Evolutionary conservation across 2,888 invertebrate species (phyloP).

Genomic region (Eueremaeus valkanovi): DNA sequence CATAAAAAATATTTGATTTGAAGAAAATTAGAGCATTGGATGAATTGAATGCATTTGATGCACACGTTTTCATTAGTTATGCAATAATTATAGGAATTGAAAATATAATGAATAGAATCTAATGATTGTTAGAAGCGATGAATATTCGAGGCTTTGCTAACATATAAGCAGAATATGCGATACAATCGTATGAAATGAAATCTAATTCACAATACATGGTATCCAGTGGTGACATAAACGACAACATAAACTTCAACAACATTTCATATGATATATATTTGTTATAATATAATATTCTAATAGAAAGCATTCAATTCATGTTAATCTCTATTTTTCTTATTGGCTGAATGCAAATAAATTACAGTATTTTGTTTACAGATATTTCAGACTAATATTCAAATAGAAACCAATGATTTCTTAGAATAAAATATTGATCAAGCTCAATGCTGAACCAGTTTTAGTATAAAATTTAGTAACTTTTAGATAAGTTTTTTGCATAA

Average conservation of each 20-base stretch:
- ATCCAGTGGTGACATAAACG: slow-evolving; percentile 29
- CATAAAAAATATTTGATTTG: no score
- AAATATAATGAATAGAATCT: no score
- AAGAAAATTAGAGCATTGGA: no score
- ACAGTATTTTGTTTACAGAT: background rate
- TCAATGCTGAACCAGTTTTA: background rate
- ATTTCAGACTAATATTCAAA: background rate
- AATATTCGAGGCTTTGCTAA: background rate
- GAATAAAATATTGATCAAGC: no score
- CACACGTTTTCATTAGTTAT: no score
- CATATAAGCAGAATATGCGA: background rate
- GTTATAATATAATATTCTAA: background rate
- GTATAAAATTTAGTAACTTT: no score
- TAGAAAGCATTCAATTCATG: background rate
- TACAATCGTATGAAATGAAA: background rate
- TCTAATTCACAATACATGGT: background rate
- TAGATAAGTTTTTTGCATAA: no score
- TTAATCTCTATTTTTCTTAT: background rate
- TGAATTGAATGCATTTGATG: no score
- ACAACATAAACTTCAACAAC: slow-evolving; percentile 18
- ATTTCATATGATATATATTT: background rate
- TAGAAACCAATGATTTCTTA: no score
- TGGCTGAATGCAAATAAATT: background rate
- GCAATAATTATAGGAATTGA: no score
- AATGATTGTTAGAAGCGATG: background rate